Evolutionary conservation across 2,888 invertebrate genomes (phyloP).

Genomic region (Ceratothoa steindachneri): DNA sequence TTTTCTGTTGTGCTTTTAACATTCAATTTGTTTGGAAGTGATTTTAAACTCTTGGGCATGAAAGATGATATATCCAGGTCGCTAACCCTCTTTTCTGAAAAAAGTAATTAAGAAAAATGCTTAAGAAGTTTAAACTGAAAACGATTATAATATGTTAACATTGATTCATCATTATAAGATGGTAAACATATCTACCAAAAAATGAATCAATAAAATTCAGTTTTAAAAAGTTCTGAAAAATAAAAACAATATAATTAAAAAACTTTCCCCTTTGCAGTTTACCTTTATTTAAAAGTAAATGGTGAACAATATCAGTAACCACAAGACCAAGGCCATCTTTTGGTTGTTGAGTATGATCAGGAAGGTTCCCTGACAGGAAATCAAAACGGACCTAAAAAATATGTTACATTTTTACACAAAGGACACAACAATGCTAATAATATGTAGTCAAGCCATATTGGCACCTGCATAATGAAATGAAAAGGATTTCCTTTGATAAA

Average conservation of each 20-base stretch:
- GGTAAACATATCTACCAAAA: too few relatives aligned
- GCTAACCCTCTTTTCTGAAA: slow-evolving; percentile 28
- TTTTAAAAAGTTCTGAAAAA: too few relatives aligned
- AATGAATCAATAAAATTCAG: too few relatives aligned
- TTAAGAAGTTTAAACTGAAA: too few relatives aligned
- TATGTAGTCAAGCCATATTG: too few relatives aligned
- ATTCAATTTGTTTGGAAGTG: slow-evolving; percentile 31
- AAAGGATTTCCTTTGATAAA: too few relatives aligned
- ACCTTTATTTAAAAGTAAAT: slow-evolving; percentile 62
- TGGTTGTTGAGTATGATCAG: background rate
- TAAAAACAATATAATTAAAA: too few relatives aligned
- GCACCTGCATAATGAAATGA: too few relatives aligned
- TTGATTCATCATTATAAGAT: background rate
- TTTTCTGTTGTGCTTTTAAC: slow-evolving; percentile 37
- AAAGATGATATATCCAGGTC: slow-evolving; percentile 36
- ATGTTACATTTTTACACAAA: too few relatives aligned
- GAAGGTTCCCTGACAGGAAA: background rate
- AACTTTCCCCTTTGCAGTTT: too few relatives aligned
- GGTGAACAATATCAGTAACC: slow-evolving; percentile 80
- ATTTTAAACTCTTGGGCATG: slow-evolving; percentile 34
- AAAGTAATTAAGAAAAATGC: slow-evolving; percentile 4
- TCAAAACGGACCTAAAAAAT: background rate
- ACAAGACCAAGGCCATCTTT: slow-evolving; percentile 75
- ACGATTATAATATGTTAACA: too few relatives aligned
- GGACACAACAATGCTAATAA: too few relatives aligned